A percentile compares a stretch with the other conserved stretches of the same genome.
Evolutionary conservation across 2,888 invertebrate genomes (phyloP).

Genomic region (Rotaria magnacalcarata): DNA sequence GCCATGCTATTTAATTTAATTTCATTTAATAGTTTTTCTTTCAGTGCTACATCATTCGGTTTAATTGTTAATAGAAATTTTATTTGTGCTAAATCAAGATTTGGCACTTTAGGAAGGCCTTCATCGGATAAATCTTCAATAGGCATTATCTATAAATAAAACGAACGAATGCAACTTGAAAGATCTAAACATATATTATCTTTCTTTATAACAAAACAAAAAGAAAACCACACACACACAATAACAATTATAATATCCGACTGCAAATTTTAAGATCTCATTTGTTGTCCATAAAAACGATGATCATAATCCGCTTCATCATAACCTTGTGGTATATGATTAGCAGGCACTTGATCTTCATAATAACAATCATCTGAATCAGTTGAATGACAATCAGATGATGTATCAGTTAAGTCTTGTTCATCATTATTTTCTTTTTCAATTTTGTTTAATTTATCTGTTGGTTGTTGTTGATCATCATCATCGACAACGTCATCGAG

Average conservation of each 20-base stretch:
- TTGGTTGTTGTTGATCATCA: not conserved
- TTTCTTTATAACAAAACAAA: not conserved
- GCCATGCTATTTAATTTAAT: slow-evolving; percentile 26
- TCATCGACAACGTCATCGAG: not conserved
- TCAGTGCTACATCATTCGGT: not conserved
- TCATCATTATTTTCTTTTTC: not conserved
- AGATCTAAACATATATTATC: not conserved
- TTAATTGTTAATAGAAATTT: slow-evolving; percentile 36
- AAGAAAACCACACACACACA: not conserved
- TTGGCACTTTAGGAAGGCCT: slow-evolving; percentile 42
- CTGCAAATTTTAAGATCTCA: not conserved
- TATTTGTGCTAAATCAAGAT: slow-evolving; percentile 43
- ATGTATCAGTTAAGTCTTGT: slow-evolving; percentile 31
- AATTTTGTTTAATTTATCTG: not conserved
- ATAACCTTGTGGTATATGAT: slow-evolving; percentile 27
- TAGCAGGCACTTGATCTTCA: slow-evolving; percentile 28
- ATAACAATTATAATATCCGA: not conserved
- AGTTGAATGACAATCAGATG: slow-evolving; percentile 11
- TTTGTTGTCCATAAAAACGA: slow-evolving; percentile 29
- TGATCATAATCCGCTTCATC: slow-evolving; percentile 27
- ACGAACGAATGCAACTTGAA: not conserved
- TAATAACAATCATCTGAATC: slow-evolving; percentile 35
- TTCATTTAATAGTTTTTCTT: slow-evolving; percentile 33
- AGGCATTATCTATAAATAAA: slow-evolving; percentile 12
- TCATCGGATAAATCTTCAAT: slow-evolving; percentile 38